Evolutionary conservation across 2,113 vertebrate species (phyloP).

Genomic region (Micronycteris hirsuta): DNA sequence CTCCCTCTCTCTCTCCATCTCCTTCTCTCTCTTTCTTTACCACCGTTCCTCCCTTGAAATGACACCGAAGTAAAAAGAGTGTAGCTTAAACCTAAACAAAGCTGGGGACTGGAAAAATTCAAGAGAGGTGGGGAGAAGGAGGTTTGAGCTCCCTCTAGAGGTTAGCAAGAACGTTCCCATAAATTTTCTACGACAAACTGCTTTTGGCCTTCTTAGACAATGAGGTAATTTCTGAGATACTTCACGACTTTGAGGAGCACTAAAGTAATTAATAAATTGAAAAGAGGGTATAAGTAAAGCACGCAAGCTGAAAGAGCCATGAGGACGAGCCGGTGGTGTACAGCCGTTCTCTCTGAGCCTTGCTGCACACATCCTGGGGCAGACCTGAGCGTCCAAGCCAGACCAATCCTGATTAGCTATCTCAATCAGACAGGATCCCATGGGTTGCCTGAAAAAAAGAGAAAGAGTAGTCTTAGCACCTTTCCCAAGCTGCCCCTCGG

Average conservation of each 20-base stretch:
- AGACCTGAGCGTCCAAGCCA: neutral
- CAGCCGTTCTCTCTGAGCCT: neutral
- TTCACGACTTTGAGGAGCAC: neutral
- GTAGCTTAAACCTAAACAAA: neutral
- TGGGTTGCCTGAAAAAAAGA: neutral
- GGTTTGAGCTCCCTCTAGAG: conserved; percentile 33
- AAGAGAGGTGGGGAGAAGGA: neutral
- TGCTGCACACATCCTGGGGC: neutral
- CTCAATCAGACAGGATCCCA: neutral
- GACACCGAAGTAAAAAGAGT: neutral
- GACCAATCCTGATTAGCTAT: neutral
- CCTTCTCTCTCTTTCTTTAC: neutral
- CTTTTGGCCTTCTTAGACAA: neutral
- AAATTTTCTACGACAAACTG: neutral
- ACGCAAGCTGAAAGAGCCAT: neutral
- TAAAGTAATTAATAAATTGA: neutral
- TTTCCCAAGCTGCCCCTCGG: neutral
- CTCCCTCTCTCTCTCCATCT: neutral
- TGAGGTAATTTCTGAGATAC: neutral
- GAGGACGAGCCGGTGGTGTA: neutral
- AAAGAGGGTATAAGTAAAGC: neutral
- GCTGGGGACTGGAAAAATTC: neutral
- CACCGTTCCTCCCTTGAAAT: neutral
- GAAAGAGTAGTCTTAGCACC: neutral
- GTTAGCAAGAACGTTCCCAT: neutral